A percentile compares a stretch with the other conserved stretches of the same genome.
Conservation (phyloP, 2,113 vertebrate genomes). For the Colaptes auratus region DNA sequence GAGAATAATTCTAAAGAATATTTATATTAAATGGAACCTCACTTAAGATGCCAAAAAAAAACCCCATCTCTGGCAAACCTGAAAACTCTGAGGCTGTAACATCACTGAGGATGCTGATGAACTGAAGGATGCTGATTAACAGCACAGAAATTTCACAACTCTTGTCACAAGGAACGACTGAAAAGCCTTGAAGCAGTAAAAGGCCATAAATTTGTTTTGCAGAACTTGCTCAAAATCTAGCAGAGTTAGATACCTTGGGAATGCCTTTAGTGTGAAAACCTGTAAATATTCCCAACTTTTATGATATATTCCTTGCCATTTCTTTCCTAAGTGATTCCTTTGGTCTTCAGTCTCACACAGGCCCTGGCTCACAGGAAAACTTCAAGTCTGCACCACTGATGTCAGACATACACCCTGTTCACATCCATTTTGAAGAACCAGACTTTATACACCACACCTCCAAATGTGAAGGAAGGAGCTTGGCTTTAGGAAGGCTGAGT, state of each 20-base stretch:
- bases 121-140: not conserved
- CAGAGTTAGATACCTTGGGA: not conserved
- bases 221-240: not conserved
- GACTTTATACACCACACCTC: not conserved
- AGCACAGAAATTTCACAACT: not conserved
- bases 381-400: rapidly evolving
- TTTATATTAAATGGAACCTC: not conserved
- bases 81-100: not conserved
- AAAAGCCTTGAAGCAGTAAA: not conserved
- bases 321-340: not conserved
- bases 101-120: not conserved
- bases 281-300: not conserved
- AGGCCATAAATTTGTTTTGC: not conserved
- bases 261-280: not conserved
- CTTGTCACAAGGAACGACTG: not conserved
- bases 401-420: not conserved
- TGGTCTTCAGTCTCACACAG: not conserved
- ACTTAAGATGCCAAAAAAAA: not conserved
- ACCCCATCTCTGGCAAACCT: not conserved
- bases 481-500: not conserved
- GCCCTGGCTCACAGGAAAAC: not conserved
- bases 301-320: not conserved
- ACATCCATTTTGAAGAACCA: not conserved
- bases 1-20: not conserved
- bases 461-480: not conserved